phyloP scores from a whole-genome alignment of 2,888 invertebrate species.

The Bimastos eiseni region DNA sequence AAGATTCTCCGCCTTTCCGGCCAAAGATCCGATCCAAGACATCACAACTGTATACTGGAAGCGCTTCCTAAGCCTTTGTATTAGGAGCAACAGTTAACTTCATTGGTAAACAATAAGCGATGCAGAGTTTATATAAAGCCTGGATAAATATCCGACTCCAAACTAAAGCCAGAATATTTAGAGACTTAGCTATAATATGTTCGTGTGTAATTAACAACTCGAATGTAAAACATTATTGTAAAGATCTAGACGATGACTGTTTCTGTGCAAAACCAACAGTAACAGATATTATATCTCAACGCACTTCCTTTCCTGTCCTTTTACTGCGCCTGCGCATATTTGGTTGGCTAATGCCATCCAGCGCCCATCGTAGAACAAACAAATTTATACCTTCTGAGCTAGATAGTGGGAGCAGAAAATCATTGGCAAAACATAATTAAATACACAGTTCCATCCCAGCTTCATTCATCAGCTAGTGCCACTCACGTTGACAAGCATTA shows the following conservation, averaged over 20 bases:
- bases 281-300: neutral
- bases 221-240: neutral
- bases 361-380: too few relatives aligned
- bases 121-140: neutral
- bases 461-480: too few relatives aligned
- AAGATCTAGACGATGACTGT: neutral
- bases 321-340: neutral
- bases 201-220: neutral
- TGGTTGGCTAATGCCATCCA: neutral
- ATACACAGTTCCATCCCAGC: too few relatives aligned
- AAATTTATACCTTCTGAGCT: neutral
- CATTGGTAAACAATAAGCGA: neutral
- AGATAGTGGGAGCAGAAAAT: neutral
- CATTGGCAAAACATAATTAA: neutral
- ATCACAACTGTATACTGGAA: slow-evolving; percentile 61
- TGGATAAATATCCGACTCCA: neutral
- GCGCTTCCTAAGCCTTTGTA: neutral
- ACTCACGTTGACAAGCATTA: too few relatives aligned
- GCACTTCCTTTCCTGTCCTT: neutral
- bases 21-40: slow-evolving; percentile 77
- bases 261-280: neutral
- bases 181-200: neutral
- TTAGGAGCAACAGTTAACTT: neutral
- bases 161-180: neutral
- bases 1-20: slow-evolving; percentile 75